These are phyloP conservation scores for Nesometra sesokonis DNA, from an alignment of 35 echinoderm and acorn worm species.

Conservation along the genomic window DNA sequence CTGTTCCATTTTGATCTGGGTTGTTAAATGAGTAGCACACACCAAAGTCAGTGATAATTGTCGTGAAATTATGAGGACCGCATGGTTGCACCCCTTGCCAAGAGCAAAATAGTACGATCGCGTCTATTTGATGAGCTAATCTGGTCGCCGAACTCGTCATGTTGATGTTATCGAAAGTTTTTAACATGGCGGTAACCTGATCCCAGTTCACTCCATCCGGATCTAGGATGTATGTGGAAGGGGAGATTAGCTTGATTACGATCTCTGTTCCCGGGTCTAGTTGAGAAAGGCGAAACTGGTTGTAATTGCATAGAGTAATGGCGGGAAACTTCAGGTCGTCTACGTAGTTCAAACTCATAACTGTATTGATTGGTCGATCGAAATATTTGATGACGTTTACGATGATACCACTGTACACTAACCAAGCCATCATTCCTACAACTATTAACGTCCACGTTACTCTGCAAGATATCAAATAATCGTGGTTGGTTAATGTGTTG, in stretches of 20 bases:
- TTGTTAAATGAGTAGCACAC: slow-evolving; percentile 70
- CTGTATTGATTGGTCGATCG: slow-evolving; percentile 6
- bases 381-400: slow-evolving; percentile 15
- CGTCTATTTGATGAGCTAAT: neutral
- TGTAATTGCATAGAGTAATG: slow-evolving; percentile 37
- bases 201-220: neutral
- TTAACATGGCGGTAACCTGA: no score
- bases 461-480: no score
- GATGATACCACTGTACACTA: slow-evolving; percentile 5
- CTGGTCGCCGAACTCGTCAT: neutral
- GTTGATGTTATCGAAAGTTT: neutral
- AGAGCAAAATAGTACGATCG: neutral
- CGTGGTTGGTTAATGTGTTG: no score
- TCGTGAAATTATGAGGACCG: slow-evolving; percentile 40
- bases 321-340: slow-evolving; percentile 24
- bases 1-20: neutral
- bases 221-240: neutral
- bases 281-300: slow-evolving; percentile 19
- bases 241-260: neutral
- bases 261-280: neutral
- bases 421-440: no score
- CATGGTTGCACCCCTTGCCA: slow-evolving; percentile 31
- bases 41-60: slow-evolving; percentile 46
- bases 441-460: no score
- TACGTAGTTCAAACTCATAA: slow-evolving; percentile 20